Evolutionary conservation across 2,113 vertebrate genomes (phyloP), one percentile per base, ranked within the genome.

Genomic region (Psittacula cyanocephala): DNA sequence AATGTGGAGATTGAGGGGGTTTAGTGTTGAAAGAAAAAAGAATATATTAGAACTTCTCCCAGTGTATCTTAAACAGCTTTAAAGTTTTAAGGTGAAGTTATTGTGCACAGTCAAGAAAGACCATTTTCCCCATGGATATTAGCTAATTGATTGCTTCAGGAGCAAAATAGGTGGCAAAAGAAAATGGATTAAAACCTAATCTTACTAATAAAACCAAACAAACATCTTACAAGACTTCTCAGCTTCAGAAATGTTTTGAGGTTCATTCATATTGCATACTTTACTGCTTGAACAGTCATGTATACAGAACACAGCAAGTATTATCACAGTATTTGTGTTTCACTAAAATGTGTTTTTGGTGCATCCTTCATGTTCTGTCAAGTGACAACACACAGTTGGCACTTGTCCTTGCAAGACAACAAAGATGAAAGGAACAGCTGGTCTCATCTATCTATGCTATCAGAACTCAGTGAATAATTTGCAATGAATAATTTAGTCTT

Each of bases 61-160:
- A 81, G 67, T 89, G 29, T 69, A 43, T 74, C 52, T 91, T 89
- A 93, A 91, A 84, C 10, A 43, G 46, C 64, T 94, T 94, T 95
- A 65, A 90, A 88, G 47, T 84, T 93, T 86, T 68, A 69, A 74
- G 78, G 37, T 79, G 44, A 83, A 88, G 72, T 91, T 95, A 88
- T 93, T 87, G 64, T 78, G 15, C 78, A 44, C 31, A 63, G 47
- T 50, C 37, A 83, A 86, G 71, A 80, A 93, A 88, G 80, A 74
- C 3, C 4, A 64, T 69, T 94, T 96, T 65, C 33, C 71, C 57
- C 35, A 60, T 20, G 31, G 72, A 63, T 80, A 59, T 70, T 79
- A 93, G 49, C 35, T 79, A 96, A 91, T 65, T 86, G 33, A 37
- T 67, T 84, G 86, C 63, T 63, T 37, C 49, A 84, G 43, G 33